These are phyloP conservation scores for Macrosiphum euphorbiae DNA, from an alignment of 2,888 invertebrate genomes.

Conservation along the genomic window DNA sequence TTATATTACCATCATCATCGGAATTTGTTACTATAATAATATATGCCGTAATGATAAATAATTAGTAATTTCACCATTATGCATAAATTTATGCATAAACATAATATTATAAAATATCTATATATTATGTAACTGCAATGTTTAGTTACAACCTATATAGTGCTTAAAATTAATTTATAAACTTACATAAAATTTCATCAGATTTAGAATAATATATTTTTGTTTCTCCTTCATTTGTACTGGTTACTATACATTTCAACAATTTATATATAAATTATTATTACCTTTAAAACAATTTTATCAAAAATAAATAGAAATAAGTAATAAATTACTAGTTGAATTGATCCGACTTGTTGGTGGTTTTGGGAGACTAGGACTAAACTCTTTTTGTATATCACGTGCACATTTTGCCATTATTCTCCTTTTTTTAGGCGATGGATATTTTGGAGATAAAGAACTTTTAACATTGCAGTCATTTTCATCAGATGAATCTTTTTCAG, in stretches of 20 bases:
- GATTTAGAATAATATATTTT: not conserved
- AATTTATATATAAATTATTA: not conserved
- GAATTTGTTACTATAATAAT: not conserved
- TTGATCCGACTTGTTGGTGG: not conserved
- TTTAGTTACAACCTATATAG: not conserved
- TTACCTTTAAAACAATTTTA: not conserved
- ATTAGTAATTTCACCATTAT: not conserved
- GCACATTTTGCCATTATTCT: not conserved
- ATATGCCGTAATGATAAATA: not conserved
- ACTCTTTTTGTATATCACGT: not conserved
- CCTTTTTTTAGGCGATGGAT: not conserved
- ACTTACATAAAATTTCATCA: not conserved
- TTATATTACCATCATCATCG: not conserved
- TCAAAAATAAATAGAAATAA: not conserved
- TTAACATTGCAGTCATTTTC: not conserved
- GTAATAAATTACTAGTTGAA: not conserved
- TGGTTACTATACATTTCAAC: not conserved
- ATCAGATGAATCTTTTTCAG: not conserved
- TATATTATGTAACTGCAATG: not conserved
- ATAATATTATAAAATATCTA: not conserved
- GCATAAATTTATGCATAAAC: no score
- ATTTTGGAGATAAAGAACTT: not conserved
- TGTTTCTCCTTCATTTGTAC: not conserved
- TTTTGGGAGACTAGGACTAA: not conserved
- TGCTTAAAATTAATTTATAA: not conserved